Percentiles rank a stretch among this genome's conserved stretches.
Evolutionary conservation across 2,888 invertebrate genomes (phyloP).

Genomic region (Iselma pallidipennis): DNA sequence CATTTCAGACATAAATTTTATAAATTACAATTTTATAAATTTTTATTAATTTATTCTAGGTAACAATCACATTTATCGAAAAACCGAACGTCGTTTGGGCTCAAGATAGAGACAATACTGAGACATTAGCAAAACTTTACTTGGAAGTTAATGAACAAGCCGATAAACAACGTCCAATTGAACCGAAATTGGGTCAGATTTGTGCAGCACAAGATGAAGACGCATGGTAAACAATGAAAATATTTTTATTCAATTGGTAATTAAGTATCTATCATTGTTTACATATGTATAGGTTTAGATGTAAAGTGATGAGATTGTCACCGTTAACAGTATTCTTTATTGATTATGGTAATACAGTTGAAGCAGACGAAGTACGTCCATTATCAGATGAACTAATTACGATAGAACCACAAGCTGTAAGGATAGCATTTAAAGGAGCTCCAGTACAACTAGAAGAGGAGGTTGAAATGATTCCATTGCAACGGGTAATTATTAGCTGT

Average conservation of each 20-base stretch:
- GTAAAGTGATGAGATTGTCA: constrained; percentile 3
- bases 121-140: constrained; percentile 1
- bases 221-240: constrained; percentile 3
- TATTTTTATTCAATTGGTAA: background rate
- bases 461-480: background rate
- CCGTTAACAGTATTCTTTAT: constrained; percentile 14
- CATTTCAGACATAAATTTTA: constrained; percentile 1
- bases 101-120: constrained; percentile 1
- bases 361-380: constrained; percentile 8
- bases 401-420: constrained; percentile 4
- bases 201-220: constrained; percentile 12
- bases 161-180: background rate
- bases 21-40: background rate
- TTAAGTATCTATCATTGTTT: background rate
- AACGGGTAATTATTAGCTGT: background rate
- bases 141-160: background rate
- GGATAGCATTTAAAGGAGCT: constrained; percentile 5
- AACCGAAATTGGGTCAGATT: constrained; percentile 2
- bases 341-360: constrained; percentile 14
- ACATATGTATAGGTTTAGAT: constrained; percentile 10
- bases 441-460: constrained; percentile 6
- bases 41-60: constrained; percentile 9
- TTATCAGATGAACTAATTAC: constrained; percentile 10
- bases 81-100: constrained; percentile 10
- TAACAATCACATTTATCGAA: constrained; percentile 11